Conservation (phyloP, 2,888 invertebrate genomes). For the Hofmannophila pseudospretella region DNA sequence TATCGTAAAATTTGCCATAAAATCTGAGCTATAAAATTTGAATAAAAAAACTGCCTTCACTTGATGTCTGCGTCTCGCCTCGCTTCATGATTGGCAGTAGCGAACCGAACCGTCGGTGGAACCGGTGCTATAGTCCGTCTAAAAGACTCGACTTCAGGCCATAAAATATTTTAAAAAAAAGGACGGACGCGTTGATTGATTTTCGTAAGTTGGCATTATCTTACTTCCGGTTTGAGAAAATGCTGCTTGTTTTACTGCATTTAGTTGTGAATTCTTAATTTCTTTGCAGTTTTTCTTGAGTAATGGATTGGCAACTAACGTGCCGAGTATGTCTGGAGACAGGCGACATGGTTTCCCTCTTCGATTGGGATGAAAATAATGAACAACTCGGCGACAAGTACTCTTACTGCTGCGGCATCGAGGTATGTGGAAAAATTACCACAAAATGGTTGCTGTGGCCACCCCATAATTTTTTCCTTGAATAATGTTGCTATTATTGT, state of each 20-base stretch:
- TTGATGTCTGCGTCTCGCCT: no score
- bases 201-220: constrained; percentile 43
- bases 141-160: no score
- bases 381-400: constrained; percentile 75
- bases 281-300: constrained; percentile 20
- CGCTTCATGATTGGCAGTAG: no score
- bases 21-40: no score
- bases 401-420: constrained; percentile 66
- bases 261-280: constrained; percentile 21
- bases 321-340: constrained; percentile 72
- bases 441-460: constrained; percentile 78
- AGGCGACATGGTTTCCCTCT: constrained; percentile 73
- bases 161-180: no score
- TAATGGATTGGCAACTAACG: constrained; percentile 76
- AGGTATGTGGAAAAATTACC: constrained; percentile 70
- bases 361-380: constrained; percentile 77
- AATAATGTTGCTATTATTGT: constrained; percentile 74
- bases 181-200: background rate
- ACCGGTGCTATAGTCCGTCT: no score
- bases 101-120: no score
- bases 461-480: constrained; percentile 69
- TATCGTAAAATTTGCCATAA: no score
- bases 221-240: constrained; percentile 49
- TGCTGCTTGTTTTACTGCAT: constrained; percentile 33
- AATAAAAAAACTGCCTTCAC: no score